Evolutionary conservation across 2,888 invertebrate species (phyloP).

Genomic region (Metalampra italica): DNA sequence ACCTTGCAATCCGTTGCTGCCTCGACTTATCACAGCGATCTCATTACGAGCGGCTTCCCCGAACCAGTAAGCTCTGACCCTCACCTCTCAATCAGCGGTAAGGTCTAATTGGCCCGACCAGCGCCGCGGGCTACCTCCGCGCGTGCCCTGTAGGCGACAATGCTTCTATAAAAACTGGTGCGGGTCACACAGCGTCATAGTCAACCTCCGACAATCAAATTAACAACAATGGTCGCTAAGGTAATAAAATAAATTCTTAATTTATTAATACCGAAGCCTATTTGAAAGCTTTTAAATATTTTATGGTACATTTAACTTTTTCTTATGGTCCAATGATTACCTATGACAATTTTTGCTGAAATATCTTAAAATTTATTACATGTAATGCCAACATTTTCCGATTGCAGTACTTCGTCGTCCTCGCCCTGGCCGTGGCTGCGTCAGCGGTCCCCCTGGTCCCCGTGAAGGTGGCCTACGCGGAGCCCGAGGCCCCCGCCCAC

Average conservation of each 20-base stretch:
- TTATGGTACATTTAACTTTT: too few species aligned
- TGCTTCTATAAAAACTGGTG: constrained; percentile 53
- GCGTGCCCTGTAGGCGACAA: constrained; percentile 27
- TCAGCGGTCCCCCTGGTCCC: constrained; percentile 37
- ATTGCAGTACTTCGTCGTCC: constrained; percentile 44
- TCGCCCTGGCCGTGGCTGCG: constrained; percentile 46
- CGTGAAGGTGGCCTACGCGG: constrained; percentile 31
- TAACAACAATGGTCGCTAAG: constrained; percentile 64
- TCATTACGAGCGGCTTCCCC: too few species aligned
- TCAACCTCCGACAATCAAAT: constrained; percentile 39
- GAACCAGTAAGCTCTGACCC: constrained; percentile 24
- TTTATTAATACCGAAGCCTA: background rate
- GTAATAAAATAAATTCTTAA: constrained; percentile 22
- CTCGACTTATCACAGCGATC: too few species aligned
- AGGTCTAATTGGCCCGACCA: constrained; percentile 28
- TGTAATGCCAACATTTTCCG: background rate
- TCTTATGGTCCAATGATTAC: too few species aligned
- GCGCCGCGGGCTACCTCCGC: constrained; percentile 19
- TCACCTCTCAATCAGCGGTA: constrained; percentile 38
- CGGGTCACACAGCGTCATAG: constrained; percentile 39
- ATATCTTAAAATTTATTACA: too few species aligned
- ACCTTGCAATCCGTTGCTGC: too few species aligned
- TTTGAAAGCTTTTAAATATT: too few species aligned
- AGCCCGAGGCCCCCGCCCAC: constrained; percentile 51
- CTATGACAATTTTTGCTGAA: too few species aligned